Base-by-base conservation (phyloP, 2,888 invertebrate species). In the Helleia helle region DNA sequence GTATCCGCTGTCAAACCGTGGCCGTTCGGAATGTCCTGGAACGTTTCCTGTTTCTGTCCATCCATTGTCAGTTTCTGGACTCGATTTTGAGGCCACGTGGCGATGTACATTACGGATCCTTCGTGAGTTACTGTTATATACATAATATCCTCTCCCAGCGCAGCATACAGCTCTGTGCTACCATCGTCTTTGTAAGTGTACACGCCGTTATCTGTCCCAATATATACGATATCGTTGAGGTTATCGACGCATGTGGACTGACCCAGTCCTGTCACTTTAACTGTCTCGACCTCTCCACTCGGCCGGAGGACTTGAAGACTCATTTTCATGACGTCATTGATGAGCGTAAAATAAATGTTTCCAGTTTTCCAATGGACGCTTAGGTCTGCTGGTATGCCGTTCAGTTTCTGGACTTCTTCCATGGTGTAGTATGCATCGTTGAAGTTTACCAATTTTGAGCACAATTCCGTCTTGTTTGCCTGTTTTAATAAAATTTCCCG, bases 181-280 rank as follows among this genome's bases (percentile, higher is more conserved):
- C 66, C 60, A 38, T 76, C 74, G 6, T 74, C 71, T 48, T 74
- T 74, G 41, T 73, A 81, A 68, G 72, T 83, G 36, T 80, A 83
- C 0, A 83, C 72, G 0, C 84, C 84, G 50, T 79, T 81, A 71
- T 84, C 83, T 41, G 83, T 80, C 0, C 79, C 83, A 28, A 84
- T 56, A 48, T 80, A 84, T 1, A 81, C 63, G 3, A 79, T 69
- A 59, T 83, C 76, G 47, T 83, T 81, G 9, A 75, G 65, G 70
- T 84, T 83, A 71, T 84, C 83, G 13, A 84, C 70, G 1, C 73
- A 65, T 1, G 73, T 73, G 7, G 83, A 81, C 38, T 84, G 84
- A 28, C 83, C 84, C 5, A 80, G 48, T 0, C 76, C 80, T 1
- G 71, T 64, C 0, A 77, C 71, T 71, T 74, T 75, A 2, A 84